Conservation (phyloP, 2,113 vertebrate species). For the Sturnira hondurensis region DNA sequence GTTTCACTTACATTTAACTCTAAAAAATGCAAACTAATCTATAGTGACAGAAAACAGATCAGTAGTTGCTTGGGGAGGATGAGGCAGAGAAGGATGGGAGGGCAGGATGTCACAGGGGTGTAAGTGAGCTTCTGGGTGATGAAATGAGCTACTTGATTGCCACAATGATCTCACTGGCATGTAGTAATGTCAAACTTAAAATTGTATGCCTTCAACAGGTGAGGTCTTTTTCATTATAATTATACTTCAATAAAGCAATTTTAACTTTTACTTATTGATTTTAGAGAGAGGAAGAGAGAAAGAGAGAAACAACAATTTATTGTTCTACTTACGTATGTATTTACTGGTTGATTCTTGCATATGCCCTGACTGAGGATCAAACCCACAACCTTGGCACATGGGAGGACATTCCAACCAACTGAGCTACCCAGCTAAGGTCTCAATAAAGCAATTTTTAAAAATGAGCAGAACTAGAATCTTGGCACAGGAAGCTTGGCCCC, state of each 20-base stretch:
- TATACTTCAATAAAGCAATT: not conserved
- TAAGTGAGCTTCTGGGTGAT: not conserved
- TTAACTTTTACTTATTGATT: not conserved
- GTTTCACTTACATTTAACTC: not conserved
- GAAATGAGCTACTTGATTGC: not conserved
- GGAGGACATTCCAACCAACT: too few relatives aligned
- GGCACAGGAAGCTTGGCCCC: not conserved
- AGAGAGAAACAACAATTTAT: too few relatives aligned
- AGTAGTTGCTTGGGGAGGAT: not conserved
- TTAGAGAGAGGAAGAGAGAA: too few relatives aligned
- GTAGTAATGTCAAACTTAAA: not conserved
- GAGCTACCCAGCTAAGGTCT: not conserved
- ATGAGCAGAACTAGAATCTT: not conserved
- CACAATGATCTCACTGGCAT: not conserved
- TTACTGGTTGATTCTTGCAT: too few relatives aligned
- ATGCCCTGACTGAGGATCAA: too few relatives aligned
- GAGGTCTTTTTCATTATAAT: not conserved
- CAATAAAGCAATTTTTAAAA: not conserved
- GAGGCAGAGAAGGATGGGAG: not conserved
- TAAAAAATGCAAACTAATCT: constrained; percentile 23
- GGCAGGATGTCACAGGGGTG: not conserved
- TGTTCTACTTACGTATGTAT: too few relatives aligned
- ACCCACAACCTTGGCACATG: too few relatives aligned
- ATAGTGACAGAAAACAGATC: not conserved
- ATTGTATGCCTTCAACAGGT: not conserved